A percentile compares a stretch with the other conserved stretches of the same genome.
These are phyloP conservation scores for Petrolisthes manimaculis DNA, from an alignment of 2,888 invertebrate species.

Conservation along the genomic window DNA sequence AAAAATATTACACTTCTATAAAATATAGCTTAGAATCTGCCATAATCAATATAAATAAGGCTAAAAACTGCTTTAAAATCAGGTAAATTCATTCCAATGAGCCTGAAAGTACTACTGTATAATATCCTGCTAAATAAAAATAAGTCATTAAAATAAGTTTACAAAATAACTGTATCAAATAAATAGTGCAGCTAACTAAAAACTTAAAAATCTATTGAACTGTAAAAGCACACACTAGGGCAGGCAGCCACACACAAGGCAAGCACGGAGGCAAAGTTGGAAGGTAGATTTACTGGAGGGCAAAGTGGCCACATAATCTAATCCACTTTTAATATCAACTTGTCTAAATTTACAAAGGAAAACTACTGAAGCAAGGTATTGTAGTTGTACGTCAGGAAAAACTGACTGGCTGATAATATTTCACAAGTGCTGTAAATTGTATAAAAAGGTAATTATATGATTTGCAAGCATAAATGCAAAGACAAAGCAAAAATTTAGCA, in stretches of 20 bases:
- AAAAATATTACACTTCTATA: neutral
- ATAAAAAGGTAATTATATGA: neutral
- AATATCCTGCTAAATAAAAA: neutral
- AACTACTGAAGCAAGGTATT: too few relatives aligned
- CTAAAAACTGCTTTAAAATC: neutral
- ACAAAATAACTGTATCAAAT: neutral
- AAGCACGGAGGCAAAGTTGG: neutral
- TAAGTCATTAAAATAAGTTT: neutral
- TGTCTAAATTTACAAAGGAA: too few relatives aligned
- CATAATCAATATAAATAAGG: neutral
- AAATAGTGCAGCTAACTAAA: neutral
- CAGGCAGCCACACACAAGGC: conserved; percentile 1
- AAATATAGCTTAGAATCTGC: neutral
- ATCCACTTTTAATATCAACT: too few relatives aligned
- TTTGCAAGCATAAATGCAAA: neutral
- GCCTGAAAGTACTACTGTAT: neutral
- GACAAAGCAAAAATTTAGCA: neutral
- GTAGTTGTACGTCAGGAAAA: too few relatives aligned
- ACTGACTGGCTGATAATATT: too few relatives aligned
- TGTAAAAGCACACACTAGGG: conserved; percentile 2
- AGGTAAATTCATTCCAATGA: neutral
- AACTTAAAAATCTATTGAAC: neutral
- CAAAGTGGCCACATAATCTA: too few relatives aligned
- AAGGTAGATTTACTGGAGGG: neutral
- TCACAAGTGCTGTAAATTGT: too few relatives aligned